Evolutionary conservation across 2,797 vertebrate species (phyloP), one percentile per base, ranked within the genome.

Genomic region (Catharus ustulatus): DNA sequence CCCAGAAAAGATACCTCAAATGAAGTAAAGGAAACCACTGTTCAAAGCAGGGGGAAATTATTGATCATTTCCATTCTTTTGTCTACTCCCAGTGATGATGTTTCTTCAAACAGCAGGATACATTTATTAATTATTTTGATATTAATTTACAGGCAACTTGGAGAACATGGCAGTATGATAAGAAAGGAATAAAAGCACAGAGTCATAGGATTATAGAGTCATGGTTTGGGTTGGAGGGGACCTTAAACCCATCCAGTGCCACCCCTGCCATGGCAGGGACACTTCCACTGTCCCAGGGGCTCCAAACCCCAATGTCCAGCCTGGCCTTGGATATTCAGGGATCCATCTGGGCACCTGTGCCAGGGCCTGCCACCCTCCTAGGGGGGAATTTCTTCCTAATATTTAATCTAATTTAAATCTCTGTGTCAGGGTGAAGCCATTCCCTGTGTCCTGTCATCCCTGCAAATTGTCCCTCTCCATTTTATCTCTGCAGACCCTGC

Each of bases 271-370:
- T 17, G 42, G 30, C 58, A 72, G 58, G 69, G 43, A 40, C 67
- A 54, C 6, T 72, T 0, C 48, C 48, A 27, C 48, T 4, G 1
- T 7, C 67, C 55, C 79, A 82, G 55, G 45, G 0, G 43, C 38
- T 26, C 16, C 66, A 5, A n/a, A 13, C 27, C n/a, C 21, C 45
- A 0, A 0, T 27, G 49, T 79, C 62, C 51, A 57, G 0, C 38
- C 57, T 54, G 48, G 48, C 55, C 66, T 71, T 3, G 46, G 48
- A 0, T 40, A 71, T 6, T 43, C 66, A 71, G 66, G 46, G 57
- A 45, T 82, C 26, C 61, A 64, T 63, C 34, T 34, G 77, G 34
- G 19, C 52, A 68, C 77, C 54, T 67, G 0, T 66, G 27, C 76
- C 77, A 68, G n/a, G 27, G 12, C 21, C 26, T 61, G 0, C 4